Percentiles rank a stretch among this genome's conserved stretches.
Evolutionary conservation across 2,888 invertebrate species (phyloP).

Genomic region (Eilema depressum): DNA sequence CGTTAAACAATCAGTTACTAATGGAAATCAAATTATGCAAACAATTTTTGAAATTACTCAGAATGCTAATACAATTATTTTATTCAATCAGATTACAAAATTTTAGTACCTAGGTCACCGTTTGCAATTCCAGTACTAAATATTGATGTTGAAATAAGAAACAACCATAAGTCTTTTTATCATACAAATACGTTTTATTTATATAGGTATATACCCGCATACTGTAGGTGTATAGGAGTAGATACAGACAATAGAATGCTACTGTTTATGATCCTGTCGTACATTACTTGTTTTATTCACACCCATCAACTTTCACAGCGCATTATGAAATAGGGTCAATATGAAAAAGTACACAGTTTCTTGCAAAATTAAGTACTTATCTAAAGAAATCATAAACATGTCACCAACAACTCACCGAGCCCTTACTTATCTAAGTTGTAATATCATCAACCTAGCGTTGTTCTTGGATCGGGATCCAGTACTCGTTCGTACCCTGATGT

Average conservation of each 20-base stretch:
- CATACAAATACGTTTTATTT: not conserved
- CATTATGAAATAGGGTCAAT: not conserved
- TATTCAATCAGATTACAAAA: constrained; percentile 54
- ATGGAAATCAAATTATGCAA: constrained; percentile 58
- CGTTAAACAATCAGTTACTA: constrained; percentile 53
- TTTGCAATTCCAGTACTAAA: not conserved
- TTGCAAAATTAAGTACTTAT: not conserved
- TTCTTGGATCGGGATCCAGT: no score
- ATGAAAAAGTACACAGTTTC: not conserved
- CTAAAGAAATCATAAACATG: not conserved
- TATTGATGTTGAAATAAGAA: not conserved
- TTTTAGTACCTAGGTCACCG: constrained; percentile 14
- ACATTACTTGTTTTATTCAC: not conserved
- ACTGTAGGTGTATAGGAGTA: not conserved
- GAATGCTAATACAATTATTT: constrained; percentile 55
- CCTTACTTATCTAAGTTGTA: no score
- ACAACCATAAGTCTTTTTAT: no score
- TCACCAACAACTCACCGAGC: no score
- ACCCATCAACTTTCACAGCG: not conserved
- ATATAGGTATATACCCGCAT: not conserved
- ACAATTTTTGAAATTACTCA: constrained; percentile 41
- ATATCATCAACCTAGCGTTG: no score
- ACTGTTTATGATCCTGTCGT: not conserved
- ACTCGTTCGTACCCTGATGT: no score
- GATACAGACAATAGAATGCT: not conserved